Evolutionary conservation across 2,113 vertebrate species (phyloP).

Genomic region (Cynoglossus semilaevis): DNA sequence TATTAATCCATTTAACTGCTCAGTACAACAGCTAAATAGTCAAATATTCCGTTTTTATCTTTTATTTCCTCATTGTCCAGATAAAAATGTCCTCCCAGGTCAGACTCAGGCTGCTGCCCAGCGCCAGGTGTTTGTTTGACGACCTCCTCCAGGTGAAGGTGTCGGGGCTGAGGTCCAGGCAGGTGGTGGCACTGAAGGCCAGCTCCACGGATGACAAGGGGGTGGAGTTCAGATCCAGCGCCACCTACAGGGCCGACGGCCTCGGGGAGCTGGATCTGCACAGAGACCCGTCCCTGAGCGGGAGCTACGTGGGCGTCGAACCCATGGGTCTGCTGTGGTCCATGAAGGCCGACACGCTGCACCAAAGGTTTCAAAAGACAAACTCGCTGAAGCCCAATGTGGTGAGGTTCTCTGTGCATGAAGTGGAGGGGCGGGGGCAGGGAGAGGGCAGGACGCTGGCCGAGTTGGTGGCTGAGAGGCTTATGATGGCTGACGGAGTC

Average conservation of each 20-base stretch:
- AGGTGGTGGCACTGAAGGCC: slow-evolving; percentile 56
- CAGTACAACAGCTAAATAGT: no score
- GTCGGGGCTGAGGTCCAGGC: slow-evolving; percentile 36
- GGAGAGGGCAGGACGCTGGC: slow-evolving; percentile 31
- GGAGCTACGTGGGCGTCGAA: slow-evolving; percentile 50
- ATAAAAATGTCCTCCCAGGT: slow-evolving; percentile 36
- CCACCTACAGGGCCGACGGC: slow-evolving; percentile 47
- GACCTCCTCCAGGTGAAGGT: slow-evolving; percentile 51
- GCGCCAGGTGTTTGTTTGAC: slow-evolving; percentile 49
- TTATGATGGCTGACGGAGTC: slow-evolving; percentile 45
- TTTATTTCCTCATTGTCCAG: neutral
- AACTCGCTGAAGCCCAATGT: slow-evolving; percentile 26
- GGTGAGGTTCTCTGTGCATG: slow-evolving; percentile 55
- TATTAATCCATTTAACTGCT: no score
- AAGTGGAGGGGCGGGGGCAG: slow-evolving; percentile 21
- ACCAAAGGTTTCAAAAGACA: slow-evolving; percentile 17
- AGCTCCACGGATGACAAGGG: slow-evolving; percentile 33
- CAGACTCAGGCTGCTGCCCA: slow-evolving; percentile 54
- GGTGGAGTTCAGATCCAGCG: slow-evolving; percentile 31
- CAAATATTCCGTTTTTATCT: no score
- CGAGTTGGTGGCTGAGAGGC: slow-evolving; percentile 48
- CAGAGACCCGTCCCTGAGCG: slow-evolving; percentile 44
- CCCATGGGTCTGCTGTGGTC: slow-evolving; percentile 61
- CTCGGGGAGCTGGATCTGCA: slow-evolving; percentile 45
- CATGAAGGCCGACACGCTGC: slow-evolving; percentile 13